phyloP scores from a whole-genome alignment of 1,140 invertebrate species.

The Macrobrachium nipponense region DNA sequence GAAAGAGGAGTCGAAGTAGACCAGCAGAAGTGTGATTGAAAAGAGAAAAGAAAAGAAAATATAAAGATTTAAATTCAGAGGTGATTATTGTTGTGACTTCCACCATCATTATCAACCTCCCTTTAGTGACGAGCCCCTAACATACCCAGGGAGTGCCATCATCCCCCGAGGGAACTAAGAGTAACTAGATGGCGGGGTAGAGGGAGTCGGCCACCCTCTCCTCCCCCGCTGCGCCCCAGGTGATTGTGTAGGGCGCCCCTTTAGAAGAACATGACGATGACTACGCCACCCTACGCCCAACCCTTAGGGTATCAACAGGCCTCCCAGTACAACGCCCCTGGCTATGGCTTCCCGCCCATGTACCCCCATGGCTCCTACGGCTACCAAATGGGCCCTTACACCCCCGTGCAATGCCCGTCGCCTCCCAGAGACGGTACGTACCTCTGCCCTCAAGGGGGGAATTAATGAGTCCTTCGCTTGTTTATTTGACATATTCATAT shows the following conservation, averaged over 20 bases:
- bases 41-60: no score
- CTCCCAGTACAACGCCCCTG: slow-evolving; percentile 62
- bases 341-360: slow-evolving; percentile 64
- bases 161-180: no score
- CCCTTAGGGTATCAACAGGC: slow-evolving; percentile 58
- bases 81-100: no score
- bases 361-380: slow-evolving; percentile 62
- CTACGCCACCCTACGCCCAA: slow-evolving; percentile 59
- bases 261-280: slow-evolving; percentile 52
- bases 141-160: slow-evolving; percentile 15
- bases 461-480: background rate
- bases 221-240: slow-evolving; percentile 15
- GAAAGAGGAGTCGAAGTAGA: no score
- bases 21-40: no score
- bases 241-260: background rate
- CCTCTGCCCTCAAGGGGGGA: background rate
- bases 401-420: slow-evolving; percentile 61
- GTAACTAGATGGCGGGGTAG: slow-evolving; percentile 41
- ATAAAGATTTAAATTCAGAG: no score
- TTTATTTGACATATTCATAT: background rate
- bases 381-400: slow-evolving; percentile 63
- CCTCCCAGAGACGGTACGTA: slow-evolving; percentile 63
- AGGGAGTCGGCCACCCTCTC: slow-evolving; percentile 24
- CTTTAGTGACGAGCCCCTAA: background rate
- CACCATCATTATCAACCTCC: no score